These are phyloP conservation scores for Brachyhypopomus occidentalis DNA, from an alignment of 2,113 vertebrate species.

Conservation along the genomic window DNA sequence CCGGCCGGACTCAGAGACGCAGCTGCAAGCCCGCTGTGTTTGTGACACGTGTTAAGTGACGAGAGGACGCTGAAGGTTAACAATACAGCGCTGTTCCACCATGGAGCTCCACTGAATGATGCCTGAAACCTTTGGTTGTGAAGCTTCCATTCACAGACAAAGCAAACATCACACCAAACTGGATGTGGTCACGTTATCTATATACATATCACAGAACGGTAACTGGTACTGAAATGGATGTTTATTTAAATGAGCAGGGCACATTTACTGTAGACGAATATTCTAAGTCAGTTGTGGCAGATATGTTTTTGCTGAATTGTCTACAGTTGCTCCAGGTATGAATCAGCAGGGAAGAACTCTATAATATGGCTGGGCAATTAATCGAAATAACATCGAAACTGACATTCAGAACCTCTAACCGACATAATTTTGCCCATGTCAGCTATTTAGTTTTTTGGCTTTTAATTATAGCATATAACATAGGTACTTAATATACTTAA, in stretches of 20 bases:
- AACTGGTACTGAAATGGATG: background rate
- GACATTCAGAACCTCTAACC: too few species aligned
- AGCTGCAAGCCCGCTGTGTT: conserved; percentile 58
- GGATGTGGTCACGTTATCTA: background rate
- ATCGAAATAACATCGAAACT: too few species aligned
- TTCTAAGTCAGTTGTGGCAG: background rate
- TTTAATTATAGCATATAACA: too few species aligned
- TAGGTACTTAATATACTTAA: too few species aligned
- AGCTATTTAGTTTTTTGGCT: too few species aligned
- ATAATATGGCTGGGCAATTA: background rate
- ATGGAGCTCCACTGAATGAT: conserved; percentile 40
- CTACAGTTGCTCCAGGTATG: background rate
- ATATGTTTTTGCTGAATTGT: background rate
- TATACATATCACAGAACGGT: background rate
- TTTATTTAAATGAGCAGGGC: background rate
- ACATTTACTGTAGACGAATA: background rate
- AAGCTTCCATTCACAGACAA: conserved; percentile 26
- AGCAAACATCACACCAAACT: conserved; percentile 33
- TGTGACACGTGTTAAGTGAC: conserved; percentile 59
- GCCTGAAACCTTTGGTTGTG: conserved; percentile 20
- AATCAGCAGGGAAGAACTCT: background rate
- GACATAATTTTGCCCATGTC: too few species aligned
- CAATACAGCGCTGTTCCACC: conserved; percentile 33
- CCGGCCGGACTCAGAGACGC: conserved; percentile 41
- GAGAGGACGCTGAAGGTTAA: conserved; percentile 48